Percentiles rank a stretch among this genome's conserved stretches.
Evolutionary conservation across 2,888 invertebrate species (phyloP).

Genomic region (Trichopria drosophilae): DNA sequence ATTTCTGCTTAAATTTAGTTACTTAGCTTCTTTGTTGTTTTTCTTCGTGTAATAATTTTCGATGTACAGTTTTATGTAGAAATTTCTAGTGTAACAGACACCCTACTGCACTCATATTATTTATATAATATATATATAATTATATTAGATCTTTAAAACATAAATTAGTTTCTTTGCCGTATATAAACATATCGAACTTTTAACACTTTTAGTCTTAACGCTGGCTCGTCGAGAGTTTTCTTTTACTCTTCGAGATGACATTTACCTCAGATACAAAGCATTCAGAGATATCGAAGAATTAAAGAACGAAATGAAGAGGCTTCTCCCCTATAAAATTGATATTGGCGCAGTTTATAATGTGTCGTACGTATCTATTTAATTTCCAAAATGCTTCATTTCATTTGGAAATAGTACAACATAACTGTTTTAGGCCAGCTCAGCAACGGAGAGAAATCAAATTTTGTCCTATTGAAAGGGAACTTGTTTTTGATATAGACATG

Average conservation of each 20-base stretch:
- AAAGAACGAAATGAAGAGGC: constrained; percentile 75
- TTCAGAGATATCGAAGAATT: constrained; percentile 80
- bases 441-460: constrained; percentile 40
- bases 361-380: constrained; percentile 28
- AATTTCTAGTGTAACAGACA: too few species aligned
- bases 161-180: too few species aligned
- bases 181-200: not conserved
- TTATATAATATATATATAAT: too few species aligned
- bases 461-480: constrained; percentile 72
- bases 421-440: constrained; percentile 42
- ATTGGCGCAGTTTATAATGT: constrained; percentile 68
- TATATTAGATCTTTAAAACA: too few species aligned
- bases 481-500: constrained; percentile 99
- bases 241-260: constrained; percentile 89
- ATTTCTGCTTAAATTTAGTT: too few species aligned
- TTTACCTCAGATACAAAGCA: constrained; percentile 89
- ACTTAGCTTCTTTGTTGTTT: too few species aligned
- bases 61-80: too few species aligned
- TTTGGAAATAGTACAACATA: not conserved
- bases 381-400: not conserved
- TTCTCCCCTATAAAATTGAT: constrained; percentile 91
- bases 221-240: constrained; percentile 87
- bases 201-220: constrained; percentile 60
- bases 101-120: too few species aligned
- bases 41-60: too few species aligned